Conservation (phyloP, 2,113 vertebrate genomes). For the Glaucidium brasilianum region DNA sequence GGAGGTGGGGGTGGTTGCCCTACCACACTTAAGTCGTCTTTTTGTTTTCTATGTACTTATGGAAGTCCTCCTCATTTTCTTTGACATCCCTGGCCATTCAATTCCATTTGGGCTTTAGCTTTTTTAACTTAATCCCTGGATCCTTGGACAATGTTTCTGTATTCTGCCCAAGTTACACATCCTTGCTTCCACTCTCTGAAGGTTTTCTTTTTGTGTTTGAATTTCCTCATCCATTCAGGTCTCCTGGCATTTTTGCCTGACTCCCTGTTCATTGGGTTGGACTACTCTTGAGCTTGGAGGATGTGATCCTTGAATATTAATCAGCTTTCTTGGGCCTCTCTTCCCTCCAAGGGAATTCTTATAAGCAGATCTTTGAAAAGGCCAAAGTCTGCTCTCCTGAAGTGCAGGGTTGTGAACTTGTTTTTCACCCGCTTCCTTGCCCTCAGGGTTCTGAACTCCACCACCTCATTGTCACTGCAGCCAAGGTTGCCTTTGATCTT, state of each 20-base stretch:
- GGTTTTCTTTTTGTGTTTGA: background rate
- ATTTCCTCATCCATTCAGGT: background rate
- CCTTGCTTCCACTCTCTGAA: background rate
- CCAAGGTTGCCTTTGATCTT: background rate
- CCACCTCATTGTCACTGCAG: background rate
- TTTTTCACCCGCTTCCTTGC: background rate
- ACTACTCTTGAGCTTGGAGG: background rate
- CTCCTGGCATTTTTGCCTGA: background rate
- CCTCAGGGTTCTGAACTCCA: background rate
- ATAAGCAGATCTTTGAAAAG: background rate
- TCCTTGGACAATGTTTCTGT: background rate
- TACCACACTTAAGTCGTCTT: too few relatives aligned
- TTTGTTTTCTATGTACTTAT: too few relatives aligned
- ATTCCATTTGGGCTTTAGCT: background rate
- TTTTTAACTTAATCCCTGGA: background rate
- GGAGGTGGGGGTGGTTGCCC: too few relatives aligned
- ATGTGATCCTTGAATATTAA: too few relatives aligned
- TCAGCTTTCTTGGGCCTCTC: too few relatives aligned
- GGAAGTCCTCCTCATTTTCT: too few relatives aligned
- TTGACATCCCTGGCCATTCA: background rate
- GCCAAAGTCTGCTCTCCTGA: background rate
- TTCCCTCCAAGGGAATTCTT: background rate
- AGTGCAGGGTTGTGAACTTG: background rate
- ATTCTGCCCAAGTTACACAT: background rate
- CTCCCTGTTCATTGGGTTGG: too few relatives aligned